Evolutionary conservation across 1,140 invertebrate species (phyloP), one percentile per base, ranked within the genome.

Genomic region (Tachypleus tridentatus): DNA sequence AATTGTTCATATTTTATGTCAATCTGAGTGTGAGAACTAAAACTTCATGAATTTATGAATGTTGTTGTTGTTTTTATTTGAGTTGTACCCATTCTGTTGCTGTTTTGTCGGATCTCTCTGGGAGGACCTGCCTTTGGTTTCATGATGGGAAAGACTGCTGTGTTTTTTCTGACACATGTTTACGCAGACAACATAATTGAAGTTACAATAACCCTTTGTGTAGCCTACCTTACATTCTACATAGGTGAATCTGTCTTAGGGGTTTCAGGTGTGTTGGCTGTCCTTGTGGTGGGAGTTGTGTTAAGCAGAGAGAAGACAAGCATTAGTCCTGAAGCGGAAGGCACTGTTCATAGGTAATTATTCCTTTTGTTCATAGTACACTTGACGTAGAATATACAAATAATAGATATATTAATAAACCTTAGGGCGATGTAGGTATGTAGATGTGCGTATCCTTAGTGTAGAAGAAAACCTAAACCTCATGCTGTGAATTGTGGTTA

Each of bases 211-310:
- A 80, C 79, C 3, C 66, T 80, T n/a, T 72, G 71, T 4, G 73
- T 76, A 0, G 76, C 78, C 5, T 80, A 80, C 64, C 61, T 79
- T 10, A 78, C 78, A 1, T 80, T 76, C 67, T 80, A 76, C 65
- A 70, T 77, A 54, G 76, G 72, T 65, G 78, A 80, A 64, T 71
- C 71, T 9, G 69, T 74, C 50, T 67, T 79, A 10, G 62, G 69
- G 1, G 74, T 80, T n/a, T 80, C 78, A 49, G 80, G 79, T 3
- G 79, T 81, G 5, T 70, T 81, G 62, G 75, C 79, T 47, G 73
- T 80, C 4, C 78, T 80, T 3, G 71, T 77, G 0, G 68, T 80
- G 5, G 79, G 79, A 4, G 67, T 79, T 4, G 67, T 71, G 3
- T 70, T 81, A 64, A 76, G 72, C 65, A 70, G 70, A 5, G 74